Evolutionary conservation across 1,140 invertebrate species (phyloP).

Genomic region (Pogonus chalceus): DNA sequence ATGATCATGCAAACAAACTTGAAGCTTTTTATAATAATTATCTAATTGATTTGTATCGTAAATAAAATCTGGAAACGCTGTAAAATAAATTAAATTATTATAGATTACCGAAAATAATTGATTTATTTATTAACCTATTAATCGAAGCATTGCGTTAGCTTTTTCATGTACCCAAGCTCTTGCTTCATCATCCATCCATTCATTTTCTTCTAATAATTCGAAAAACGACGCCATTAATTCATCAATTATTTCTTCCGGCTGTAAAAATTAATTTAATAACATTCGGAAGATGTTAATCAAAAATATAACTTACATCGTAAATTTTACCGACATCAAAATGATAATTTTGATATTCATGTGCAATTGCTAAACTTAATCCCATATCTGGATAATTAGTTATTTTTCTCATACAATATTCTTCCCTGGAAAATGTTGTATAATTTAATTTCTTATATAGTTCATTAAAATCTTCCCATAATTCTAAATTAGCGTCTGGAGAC

Average conservation of each 20-base stretch:
- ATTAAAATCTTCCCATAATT: constrained; percentile 20
- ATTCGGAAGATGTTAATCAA: not conserved
- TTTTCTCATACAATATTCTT: constrained; percentile 28
- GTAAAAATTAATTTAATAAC: constrained; percentile 11
- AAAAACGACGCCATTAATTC: constrained; percentile 64
- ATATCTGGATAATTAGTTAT: constrained; percentile 22
- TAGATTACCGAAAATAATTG: not conserved
- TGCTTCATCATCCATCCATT: constrained; percentile 64
- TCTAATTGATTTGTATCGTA: constrained; percentile 18
- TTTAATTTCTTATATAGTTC: constrained; percentile 16
- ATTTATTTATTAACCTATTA: not conserved
- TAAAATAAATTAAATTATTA: constrained; percentile 8
- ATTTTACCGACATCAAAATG: constrained; percentile 25
- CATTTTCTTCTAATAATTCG: constrained; percentile 51
- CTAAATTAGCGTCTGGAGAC: constrained; percentile 24
- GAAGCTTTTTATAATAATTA: constrained; percentile 25
- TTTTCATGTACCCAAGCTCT: constrained; percentile 22
- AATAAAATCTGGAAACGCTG: constrained; percentile 26
- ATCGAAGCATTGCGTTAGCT: constrained; percentile 11
- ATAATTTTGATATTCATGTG: constrained; percentile 24
- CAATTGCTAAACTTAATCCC: constrained; percentile 24
- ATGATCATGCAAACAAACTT: constrained; percentile 25
- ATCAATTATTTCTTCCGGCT: constrained; percentile 65
- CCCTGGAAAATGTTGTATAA: constrained; percentile 17
- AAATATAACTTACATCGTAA: constrained; percentile 16